Conservation (phyloP, 1,140 invertebrate genomes). For the Drosophila yakuba region DNA sequence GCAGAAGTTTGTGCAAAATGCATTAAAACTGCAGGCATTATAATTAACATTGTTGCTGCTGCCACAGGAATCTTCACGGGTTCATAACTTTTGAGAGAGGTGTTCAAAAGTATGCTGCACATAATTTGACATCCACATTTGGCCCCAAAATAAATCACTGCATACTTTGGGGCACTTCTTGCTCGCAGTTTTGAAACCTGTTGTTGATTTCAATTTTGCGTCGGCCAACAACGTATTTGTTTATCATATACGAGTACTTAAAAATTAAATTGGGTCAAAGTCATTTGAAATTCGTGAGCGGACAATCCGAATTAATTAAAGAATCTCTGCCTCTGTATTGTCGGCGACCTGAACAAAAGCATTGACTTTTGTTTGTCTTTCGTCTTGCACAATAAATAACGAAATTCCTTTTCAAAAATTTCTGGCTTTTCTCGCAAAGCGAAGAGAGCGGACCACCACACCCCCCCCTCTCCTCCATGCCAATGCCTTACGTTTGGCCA, state of each 20-base stretch:
- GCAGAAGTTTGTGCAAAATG: too few relatives aligned
- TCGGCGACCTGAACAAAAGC: slow-evolving; percentile 21
- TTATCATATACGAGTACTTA: background rate
- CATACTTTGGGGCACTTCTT: background rate
- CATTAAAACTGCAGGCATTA: too few relatives aligned
- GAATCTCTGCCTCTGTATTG: background rate
- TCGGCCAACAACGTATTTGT: background rate
- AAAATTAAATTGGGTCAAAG: background rate
- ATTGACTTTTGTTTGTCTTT: slow-evolving; percentile 34
- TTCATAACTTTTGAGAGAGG: too few relatives aligned
- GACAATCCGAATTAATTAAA: slow-evolving; percentile 1
- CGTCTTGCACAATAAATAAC: slow-evolving; percentile 31
- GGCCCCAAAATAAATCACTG: background rate
- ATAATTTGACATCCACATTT: too few relatives aligned
- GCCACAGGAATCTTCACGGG: too few relatives aligned
- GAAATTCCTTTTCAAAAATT: slow-evolving; percentile 20
- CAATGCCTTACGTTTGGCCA: background rate
- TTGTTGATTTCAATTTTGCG: background rate
- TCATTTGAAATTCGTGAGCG: background rate
- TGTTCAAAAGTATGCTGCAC: too few relatives aligned
- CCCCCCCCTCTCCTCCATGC: too few relatives aligned
- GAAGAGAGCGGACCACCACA: background rate
- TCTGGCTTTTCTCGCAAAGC: background rate
- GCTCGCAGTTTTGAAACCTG: background rate
- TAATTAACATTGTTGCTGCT: too few relatives aligned